A percentile compares a stretch with the other conserved stretches of the same genome.
Evolutionary conservation across 2,888 invertebrate species (phyloP).

Genomic region (Nephrotoma flavescens): DNA sequence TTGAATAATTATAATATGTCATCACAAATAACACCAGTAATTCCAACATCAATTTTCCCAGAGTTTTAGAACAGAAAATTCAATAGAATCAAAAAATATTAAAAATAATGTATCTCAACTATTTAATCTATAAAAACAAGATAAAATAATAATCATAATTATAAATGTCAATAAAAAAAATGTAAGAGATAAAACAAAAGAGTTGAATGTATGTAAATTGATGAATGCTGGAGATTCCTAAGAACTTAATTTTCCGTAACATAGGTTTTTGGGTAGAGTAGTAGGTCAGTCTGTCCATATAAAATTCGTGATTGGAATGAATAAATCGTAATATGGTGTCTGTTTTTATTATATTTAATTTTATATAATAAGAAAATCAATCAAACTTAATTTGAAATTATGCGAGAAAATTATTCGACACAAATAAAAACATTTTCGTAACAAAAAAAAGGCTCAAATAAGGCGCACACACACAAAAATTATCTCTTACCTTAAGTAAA

Average conservation of each 20-base stretch:
- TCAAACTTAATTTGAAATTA: not conserved
- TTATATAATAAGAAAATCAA: not conserved
- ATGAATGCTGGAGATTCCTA: not conserved
- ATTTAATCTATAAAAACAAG: not conserved
- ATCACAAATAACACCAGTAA: slow-evolving; percentile 3
- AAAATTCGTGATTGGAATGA: not conserved
- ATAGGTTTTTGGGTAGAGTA: not conserved
- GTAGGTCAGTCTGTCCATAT: not conserved
- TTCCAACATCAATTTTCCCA: slow-evolving; percentile 3
- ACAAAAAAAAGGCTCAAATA: not conserved
- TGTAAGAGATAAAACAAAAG: not conserved
- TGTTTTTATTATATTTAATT: not conserved
- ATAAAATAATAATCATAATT: not conserved
- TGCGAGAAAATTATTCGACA: slow-evolving; percentile 1
- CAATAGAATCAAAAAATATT: not conserved
- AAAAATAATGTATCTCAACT: not conserved
- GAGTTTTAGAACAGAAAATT: not conserved
- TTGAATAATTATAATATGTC: not conserved
- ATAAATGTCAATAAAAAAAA: not conserved
- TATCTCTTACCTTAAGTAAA: not conserved
- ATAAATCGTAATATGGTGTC: not conserved
- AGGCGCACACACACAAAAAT: not conserved
- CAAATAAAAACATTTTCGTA: not conserved
- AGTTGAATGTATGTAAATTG: not conserved
- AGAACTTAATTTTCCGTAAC: not conserved